Evolutionary conservation across 2,797 vertebrate species (phyloP).

Genomic region (Chanos chanos): DNA sequence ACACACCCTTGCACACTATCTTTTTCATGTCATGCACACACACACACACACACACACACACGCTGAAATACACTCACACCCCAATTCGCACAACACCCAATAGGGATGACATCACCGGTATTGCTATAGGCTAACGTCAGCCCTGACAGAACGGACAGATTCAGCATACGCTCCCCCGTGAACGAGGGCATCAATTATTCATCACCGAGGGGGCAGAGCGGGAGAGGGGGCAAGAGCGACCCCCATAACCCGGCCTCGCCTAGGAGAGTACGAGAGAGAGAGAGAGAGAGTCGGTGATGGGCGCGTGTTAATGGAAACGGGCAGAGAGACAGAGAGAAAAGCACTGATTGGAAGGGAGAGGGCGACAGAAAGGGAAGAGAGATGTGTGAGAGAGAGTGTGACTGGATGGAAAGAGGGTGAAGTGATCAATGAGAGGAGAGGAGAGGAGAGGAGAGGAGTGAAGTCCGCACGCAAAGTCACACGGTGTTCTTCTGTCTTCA

Average conservation of each 20-base stretch:
- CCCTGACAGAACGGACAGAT: constrained; percentile 33
- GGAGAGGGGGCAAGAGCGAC: constrained; percentile 34
- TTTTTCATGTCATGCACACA: constrained; percentile 9
- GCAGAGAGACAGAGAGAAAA: constrained; percentile 26
- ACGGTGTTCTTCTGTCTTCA: no score
- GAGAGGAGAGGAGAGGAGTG: neutral
- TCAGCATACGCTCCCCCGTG: constrained; percentile 26
- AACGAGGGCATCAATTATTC: constrained; percentile 56
- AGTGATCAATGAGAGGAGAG: constrained; percentile 7
- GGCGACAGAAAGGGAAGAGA: constrained; percentile 42
- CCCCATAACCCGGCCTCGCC: neutral
- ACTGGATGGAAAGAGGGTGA: neutral
- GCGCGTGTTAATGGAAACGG: neutral
- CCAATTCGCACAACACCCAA: neutral
- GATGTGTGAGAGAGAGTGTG: constrained; percentile 15
- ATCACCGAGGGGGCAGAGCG: constrained; percentile 36
- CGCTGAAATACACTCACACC: neutral
- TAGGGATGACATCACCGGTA: constrained; percentile 58
- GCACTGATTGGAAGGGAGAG: neutral
- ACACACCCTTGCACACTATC: neutral
- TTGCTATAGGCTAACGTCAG: constrained; percentile 49
- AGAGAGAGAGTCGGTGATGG: neutral
- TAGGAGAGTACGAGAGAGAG: neutral
- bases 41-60: neutral
- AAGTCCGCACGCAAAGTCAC: neutral